These are phyloP conservation scores for Zoanthus sociatus DNA, from an alignment of 92 coral and sea anemone species.

Conservation along the genomic window DNA sequence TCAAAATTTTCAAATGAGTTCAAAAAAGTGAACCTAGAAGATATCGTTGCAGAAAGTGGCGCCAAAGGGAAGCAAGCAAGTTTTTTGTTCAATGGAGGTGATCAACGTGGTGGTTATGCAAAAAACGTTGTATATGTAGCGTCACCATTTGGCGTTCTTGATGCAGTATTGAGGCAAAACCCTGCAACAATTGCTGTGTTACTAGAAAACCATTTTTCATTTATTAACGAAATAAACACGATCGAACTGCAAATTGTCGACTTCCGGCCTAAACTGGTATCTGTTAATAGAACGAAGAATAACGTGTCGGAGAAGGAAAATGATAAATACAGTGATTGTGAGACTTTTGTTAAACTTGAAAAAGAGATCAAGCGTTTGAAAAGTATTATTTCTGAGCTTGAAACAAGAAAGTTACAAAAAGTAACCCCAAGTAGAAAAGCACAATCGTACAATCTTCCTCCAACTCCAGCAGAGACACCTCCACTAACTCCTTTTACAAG, in stretches of 20 bases:
- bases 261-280: background rate
- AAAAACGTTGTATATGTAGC: constrained; percentile 9
- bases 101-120: background rate
- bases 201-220: background rate
- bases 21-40: background rate
- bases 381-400: too few species aligned
- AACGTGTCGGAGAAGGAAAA: too few species aligned
- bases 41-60: background rate
- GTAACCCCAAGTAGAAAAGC: too few species aligned
- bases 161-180: constrained; percentile 5
- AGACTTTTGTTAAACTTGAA: background rate
- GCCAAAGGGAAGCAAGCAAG: constrained; percentile 17
- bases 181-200: background rate
- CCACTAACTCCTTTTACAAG: too few species aligned
- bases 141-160: constrained; percentile 29
- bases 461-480: background rate
- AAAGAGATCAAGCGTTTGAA: background rate
- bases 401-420: too few species aligned
- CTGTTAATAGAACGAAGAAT: too few species aligned
- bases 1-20: constrained; percentile 14
- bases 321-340: too few species aligned
- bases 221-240: background rate
- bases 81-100: constrained; percentile 7
- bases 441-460: background rate
- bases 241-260: background rate